Conservation (phyloP, 2,113 vertebrate species). For the Ahaetulla prasina region DNA sequence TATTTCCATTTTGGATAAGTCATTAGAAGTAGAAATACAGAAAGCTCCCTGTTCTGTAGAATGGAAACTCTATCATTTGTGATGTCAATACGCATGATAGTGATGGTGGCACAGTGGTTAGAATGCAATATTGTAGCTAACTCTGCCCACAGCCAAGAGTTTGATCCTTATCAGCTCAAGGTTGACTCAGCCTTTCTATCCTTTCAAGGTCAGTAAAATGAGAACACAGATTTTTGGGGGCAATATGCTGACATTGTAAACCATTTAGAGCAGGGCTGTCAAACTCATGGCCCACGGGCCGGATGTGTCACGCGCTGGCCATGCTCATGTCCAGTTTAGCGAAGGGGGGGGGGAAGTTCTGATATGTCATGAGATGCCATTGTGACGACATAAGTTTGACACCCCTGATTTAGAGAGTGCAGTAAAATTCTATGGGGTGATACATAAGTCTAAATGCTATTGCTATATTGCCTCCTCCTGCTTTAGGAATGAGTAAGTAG, state of each 20-base stretch:
- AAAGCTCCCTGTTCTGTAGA: not conserved
- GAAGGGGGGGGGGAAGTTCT: too few relatives aligned
- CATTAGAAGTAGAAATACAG: not conserved
- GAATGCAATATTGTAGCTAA: not conserved
- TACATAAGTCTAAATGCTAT: not conserved
- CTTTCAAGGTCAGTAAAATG: not conserved
- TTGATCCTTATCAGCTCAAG: not conserved
- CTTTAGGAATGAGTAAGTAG: not conserved
- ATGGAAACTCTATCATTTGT: not conserved
- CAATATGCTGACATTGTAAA: not conserved
- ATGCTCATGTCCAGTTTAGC: too few relatives aligned
- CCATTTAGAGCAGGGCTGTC: not conserved
- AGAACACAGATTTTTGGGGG: not conserved
- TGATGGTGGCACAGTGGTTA: too few relatives aligned
- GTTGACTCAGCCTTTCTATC: not conserved
- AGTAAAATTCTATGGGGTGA: not conserved
- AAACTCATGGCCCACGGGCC: too few relatives aligned
- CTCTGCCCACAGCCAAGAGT: not conserved
- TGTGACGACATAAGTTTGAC: too few relatives aligned
- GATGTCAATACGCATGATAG: not conserved
- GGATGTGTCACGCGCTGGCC: too few relatives aligned
- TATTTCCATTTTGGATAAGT: not conserved
- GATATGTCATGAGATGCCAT: too few relatives aligned
- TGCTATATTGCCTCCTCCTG: not conserved
- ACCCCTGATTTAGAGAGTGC: not conserved